Percentiles rank a stretch among this genome's conserved stretches.
Evolutionary conservation across 1,140 invertebrate species (phyloP).

Genomic region (Philotrypesis tridentata): DNA sequence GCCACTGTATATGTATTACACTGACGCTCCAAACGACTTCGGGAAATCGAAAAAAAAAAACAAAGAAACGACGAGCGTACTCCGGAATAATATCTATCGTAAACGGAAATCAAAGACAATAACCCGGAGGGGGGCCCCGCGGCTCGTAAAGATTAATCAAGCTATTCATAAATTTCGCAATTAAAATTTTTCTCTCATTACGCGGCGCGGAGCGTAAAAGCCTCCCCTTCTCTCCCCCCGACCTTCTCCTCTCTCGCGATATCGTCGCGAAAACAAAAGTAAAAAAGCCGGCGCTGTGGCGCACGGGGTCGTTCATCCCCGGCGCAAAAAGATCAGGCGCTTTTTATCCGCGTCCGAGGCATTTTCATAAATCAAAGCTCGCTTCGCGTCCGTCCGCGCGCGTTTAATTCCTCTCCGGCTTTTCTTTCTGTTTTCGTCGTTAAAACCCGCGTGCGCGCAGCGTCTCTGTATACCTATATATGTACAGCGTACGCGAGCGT

Average conservation of each 20-base stretch:
- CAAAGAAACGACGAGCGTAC: too few species aligned
- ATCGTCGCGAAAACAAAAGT: not conserved
- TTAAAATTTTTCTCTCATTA: conserved; percentile 4
- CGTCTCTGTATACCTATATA: too few species aligned
- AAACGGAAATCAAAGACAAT: too few species aligned
- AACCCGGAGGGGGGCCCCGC: too few species aligned
- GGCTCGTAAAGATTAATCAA: conserved; percentile 14
- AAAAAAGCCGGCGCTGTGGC: not conserved
- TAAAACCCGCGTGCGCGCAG: not conserved
- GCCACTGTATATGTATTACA: too few species aligned
- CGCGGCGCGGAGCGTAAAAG: not conserved
- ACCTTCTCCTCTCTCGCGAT: not conserved
- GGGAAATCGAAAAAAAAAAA: too few species aligned
- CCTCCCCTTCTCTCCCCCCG: too few species aligned
- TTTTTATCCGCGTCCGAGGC: not conserved
- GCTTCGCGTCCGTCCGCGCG: not conserved
- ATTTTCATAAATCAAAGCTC: conserved; percentile 41
- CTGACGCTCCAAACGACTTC: too few species aligned
- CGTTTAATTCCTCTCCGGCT: not conserved
- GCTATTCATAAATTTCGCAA: not conserved
- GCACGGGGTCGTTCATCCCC: not conserved
- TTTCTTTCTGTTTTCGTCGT: not conserved
- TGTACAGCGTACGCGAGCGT: too few species aligned
- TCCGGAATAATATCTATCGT: too few species aligned
- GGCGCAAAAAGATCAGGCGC: too few species aligned